Evolutionary conservation across 2,888 invertebrate species (phyloP), one percentile per base, ranked within the genome.

Genomic region (Aelia acuminata): DNA sequence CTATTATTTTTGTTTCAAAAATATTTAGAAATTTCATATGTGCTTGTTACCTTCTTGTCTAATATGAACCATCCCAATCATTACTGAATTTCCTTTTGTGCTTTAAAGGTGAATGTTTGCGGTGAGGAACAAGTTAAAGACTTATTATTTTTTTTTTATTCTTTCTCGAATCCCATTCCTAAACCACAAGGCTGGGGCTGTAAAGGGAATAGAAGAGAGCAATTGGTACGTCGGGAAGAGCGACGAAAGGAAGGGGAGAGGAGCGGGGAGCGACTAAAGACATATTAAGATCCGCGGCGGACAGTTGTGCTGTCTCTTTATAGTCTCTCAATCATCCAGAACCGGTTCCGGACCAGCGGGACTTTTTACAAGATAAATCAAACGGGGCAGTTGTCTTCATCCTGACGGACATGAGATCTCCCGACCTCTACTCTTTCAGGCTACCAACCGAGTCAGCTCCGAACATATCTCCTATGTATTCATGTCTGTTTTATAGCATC

Each of bases 371-470:
- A 22, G 80, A 80, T 80, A 80, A 80, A 80, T 80, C 80, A 80
- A 80, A 80, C 11, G n/a, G 80, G 43, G 80, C 80, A 80, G 80
- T 80, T 80, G 80, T 80, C 80, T 80, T 80, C 80, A 80, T 80
- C 80, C 80, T 80, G 43, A 43, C n/a, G 80, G 80, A 80, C 80
- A 80, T 18, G 31, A 70, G 63, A 4, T 43, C 22, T 47, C 3
- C 80, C 43, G 13, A 2, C 13, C n/a, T 11, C 8, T 3, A 5
- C 22, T 20, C 15, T 18, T 80, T 43, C 43, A 3, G 8, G n/a
- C 43, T 10, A 22, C 43, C 80, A 4, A 18, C 31, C 63, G 15
- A 70, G 18, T 20, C 31, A 7, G 31, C 18, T 70, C 63, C 18
- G 63, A 70, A 20, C 26, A 63, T 13, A 63, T 63, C 63, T 63